Evolutionary conservation across 2,888 invertebrate genomes (phyloP).

Genomic region (Agonum fuliginosum): DNA sequence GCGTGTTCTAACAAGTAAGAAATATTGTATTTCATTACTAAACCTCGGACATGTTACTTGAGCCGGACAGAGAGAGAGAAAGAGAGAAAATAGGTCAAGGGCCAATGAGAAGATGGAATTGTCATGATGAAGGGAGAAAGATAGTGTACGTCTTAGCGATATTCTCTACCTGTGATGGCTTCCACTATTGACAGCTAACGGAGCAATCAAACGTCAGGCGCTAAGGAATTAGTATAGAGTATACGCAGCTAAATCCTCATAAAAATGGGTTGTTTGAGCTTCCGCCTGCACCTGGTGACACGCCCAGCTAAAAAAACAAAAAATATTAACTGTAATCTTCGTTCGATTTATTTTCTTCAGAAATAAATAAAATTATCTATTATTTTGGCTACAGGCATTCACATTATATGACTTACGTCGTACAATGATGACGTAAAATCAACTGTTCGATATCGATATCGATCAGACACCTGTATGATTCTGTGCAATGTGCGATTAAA

Average conservation of each 20-base stretch:
- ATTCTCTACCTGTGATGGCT: not conserved
- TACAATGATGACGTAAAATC: too few species aligned
- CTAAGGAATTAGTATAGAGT: not conserved
- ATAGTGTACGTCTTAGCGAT: not conserved
- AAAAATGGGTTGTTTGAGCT: slow-evolving; percentile 79
- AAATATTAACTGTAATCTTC: too few species aligned
- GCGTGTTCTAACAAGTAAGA: not conserved
- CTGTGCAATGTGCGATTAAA: too few species aligned
- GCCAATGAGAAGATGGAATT: not conserved
- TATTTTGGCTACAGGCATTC: too few species aligned
- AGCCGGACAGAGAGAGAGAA: not conserved
- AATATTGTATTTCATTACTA: slow-evolving; percentile 21
- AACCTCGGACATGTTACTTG: slow-evolving; percentile 8
- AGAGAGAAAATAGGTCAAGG: not conserved
- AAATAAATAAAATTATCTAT: too few species aligned
- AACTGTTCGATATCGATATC: too few species aligned
- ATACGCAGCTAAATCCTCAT: slow-evolving; percentile 69
- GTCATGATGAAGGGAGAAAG: not conserved
- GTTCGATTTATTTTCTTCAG: too few species aligned
- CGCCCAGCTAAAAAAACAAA: slow-evolving; percentile 68
- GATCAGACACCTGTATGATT: too few species aligned
- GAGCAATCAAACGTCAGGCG: not conserved
- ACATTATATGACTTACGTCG: too few species aligned
- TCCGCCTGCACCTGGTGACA: slow-evolving; percentile 69
- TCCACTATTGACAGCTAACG: not conserved